phyloP scores from a whole-genome alignment of 2,888 invertebrate genomes.

The Hedya salicella region DNA sequence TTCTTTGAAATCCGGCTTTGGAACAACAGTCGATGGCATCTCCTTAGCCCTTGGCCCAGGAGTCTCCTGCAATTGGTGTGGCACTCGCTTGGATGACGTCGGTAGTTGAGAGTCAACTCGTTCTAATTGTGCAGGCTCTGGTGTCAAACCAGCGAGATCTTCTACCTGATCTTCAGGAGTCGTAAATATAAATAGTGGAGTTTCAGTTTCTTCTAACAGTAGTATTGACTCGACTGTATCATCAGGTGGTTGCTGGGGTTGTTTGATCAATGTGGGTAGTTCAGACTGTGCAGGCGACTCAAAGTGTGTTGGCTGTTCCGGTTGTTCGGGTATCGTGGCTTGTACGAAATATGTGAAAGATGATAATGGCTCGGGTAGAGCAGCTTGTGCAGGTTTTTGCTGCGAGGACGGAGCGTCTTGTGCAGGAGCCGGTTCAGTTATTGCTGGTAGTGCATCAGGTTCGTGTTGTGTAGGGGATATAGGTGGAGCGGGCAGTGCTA shows the following conservation, averaged over 20 bases:
- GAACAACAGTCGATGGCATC: neutral
- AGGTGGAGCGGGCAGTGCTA: neutral
- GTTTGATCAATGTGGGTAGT: no score
- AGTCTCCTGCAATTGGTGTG: neutral
- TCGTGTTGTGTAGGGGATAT: neutral
- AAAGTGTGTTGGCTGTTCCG: no score
- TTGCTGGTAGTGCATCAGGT: neutral
- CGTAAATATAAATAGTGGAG: neutral
- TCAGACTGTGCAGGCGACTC: no score
- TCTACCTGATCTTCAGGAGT: slow-evolving; percentile 1
- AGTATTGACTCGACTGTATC: neutral
- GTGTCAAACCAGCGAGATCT: neutral
- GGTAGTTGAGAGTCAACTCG: neutral
- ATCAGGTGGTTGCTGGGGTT: no score
- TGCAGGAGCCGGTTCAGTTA: neutral
- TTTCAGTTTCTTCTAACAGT: neutral
- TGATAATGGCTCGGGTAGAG: no score
- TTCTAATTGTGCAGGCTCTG: neutral
- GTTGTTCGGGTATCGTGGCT: no score
- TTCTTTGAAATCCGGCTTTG: neutral
- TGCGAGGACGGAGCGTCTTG: no score
- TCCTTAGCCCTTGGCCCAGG: neutral
- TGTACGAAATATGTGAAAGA: no score
- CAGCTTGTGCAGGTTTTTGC: no score
- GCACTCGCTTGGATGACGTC: neutral